Evolutionary conservation across 2,888 invertebrate genomes (phyloP), one percentile per base, ranked within the genome.

Genomic region (Thecocarcelia acutangulata): DNA sequence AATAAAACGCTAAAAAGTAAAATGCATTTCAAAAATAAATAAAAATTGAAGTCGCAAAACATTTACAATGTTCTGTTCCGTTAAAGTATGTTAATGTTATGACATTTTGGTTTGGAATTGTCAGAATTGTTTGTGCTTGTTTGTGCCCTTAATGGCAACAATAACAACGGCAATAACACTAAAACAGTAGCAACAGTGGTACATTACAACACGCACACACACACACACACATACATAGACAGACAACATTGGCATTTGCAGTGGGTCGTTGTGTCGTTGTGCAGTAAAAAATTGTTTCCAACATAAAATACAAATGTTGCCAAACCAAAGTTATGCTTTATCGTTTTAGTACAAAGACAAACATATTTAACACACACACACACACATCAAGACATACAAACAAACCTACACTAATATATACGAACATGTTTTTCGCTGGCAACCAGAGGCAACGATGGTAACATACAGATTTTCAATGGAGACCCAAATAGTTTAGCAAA

Each of bases 281-380:
- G 46, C 24, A 13, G n/a, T 24, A 33, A 56, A 69, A 46, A 63
- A 70, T 69, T 56, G 12, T 56, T 50, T 52, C 24, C 28, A 64
- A 64, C 80, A 80, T 80, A 44, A 80, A 80, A 75, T 52, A 46
- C 80, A 80, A 80, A 80, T 80, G 80, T 58, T 75, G 64, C 75
- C 80, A 70, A 70, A 54, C 56, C 63, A 74, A 74, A 80, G 63
- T 56, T 68, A 77, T 70, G 58, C 64, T 59, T 80, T 63, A 42
- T 58, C 24, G 24, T 59, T 59, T n/a, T 40, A 17, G 40, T 42
- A 24, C 59, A 40, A 58, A 48, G 50, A 9, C 19, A 24, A 13
- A 50, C 13, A 21, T 50, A 44, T 44, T 13, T 44, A n/a, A n/a
- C 24, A 52, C n/a, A 28, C 8, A 12, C 21, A 11, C 21, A 13